Conservation (phyloP, 1,140 invertebrate species). For the Pogonus chalceus region DNA sequence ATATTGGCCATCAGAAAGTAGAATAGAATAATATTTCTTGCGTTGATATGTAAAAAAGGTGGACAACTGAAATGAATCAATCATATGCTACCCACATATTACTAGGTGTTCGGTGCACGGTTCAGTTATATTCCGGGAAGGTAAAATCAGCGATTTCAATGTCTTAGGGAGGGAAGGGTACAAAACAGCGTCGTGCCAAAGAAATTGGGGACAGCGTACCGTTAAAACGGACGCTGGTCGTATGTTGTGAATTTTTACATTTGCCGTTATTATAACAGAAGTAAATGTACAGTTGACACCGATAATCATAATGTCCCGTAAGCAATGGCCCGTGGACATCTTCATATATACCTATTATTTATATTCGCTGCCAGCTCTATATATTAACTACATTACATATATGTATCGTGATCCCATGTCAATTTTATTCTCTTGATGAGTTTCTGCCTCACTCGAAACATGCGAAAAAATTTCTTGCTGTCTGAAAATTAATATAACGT, state of each 20-base stretch:
- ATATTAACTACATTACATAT: too few species aligned
- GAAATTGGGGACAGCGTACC: constrained; percentile 4
- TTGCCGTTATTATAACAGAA: constrained; percentile 6
- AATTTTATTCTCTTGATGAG: too few species aligned
- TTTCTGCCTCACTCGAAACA: too few species aligned
- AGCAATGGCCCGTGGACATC: neutral
- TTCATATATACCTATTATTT: neutral
- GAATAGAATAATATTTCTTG: too few species aligned
- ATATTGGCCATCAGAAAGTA: too few species aligned
- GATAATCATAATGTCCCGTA: constrained; percentile 5
- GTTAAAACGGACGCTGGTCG: neutral
- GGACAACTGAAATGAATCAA: too few species aligned
- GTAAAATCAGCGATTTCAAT: constrained; percentile 1
- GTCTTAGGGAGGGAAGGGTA: neutral
- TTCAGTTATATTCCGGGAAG: neutral
- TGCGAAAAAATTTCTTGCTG: too few species aligned
- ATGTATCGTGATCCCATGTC: too few species aligned
- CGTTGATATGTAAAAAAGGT: too few species aligned
- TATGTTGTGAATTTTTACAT: constrained; percentile 7
- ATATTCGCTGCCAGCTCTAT: neutral
- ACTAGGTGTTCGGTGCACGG: too few species aligned
- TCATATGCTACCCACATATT: too few species aligned
- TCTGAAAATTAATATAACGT: too few species aligned
- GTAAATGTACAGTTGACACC: constrained; percentile 6
- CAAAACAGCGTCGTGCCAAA: neutral